phyloP scores from a whole-genome alignment of 2,888 invertebrate genomes.

The Tinea semifulvella region DNA sequence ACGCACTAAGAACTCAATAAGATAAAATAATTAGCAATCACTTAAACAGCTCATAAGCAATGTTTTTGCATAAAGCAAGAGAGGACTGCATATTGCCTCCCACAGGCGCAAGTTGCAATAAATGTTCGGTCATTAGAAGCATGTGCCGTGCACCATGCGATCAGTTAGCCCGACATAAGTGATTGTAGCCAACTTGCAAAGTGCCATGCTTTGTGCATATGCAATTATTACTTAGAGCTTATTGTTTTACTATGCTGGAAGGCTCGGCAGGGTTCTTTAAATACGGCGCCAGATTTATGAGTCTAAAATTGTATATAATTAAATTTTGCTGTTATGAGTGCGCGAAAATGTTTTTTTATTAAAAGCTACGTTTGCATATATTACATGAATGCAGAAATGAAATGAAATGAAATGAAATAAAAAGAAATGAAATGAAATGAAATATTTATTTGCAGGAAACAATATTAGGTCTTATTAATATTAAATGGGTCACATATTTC shows the following conservation, averaged over 20 bases:
- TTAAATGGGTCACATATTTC: too few relatives aligned
- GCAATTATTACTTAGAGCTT: slow-evolving; percentile 11
- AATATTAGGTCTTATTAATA: too few relatives aligned
- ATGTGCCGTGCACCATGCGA: slow-evolving; percentile 41
- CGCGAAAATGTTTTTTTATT: too few relatives aligned
- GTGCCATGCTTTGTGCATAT: slow-evolving; percentile 21
- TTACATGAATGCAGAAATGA: too few relatives aligned
- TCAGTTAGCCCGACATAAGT: slow-evolving; percentile 41
- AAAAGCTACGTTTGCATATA: too few relatives aligned
- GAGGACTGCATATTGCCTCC: slow-evolving; percentile 11
- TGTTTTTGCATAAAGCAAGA: slow-evolving; percentile 13
- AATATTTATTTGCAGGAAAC: too few relatives aligned
- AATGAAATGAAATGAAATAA: too few relatives aligned
- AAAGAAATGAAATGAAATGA: too few relatives aligned
- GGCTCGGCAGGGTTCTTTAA: not conserved
- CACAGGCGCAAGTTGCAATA: slow-evolving; percentile 12
- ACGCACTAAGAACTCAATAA: slow-evolving; percentile 15
- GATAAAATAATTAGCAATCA: slow-evolving; percentile 29
- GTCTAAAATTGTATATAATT: not conserved
- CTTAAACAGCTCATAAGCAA: slow-evolving; percentile 25
- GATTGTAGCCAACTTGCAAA: slow-evolving; percentile 43
- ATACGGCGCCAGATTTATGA: slow-evolving; percentile 4
- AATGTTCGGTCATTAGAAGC: slow-evolving; percentile 16
- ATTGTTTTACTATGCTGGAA: slow-evolving; percentile 8
- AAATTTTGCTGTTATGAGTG: too few relatives aligned